phyloP scores from a whole-genome alignment of 2,797 vertebrate genomes.

The Microtus californicus region DNA sequence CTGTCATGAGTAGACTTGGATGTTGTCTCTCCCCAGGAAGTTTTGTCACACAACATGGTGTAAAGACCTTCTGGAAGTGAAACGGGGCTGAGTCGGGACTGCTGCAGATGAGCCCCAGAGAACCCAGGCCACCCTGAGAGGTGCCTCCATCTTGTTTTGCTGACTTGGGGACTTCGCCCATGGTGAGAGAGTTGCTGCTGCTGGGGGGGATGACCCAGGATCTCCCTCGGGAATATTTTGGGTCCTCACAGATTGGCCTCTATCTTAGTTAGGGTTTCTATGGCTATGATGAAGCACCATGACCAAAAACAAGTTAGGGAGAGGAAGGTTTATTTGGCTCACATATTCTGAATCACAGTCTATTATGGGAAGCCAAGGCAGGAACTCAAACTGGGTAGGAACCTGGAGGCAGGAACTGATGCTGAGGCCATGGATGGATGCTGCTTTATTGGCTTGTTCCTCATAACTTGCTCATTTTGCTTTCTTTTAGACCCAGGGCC shows the following conservation, averaged over 20 bases:
- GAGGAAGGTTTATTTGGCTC: too few relatives aligned
- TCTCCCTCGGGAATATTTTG: not conserved
- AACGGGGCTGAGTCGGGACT: not conserved
- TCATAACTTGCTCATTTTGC: too few relatives aligned
- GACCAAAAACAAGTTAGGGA: too few relatives aligned
- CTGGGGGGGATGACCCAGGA: not conserved
- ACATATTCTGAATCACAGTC: too few relatives aligned
- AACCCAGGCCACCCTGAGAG: not conserved
- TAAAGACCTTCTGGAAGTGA: not conserved
- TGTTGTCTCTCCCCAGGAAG: not conserved
- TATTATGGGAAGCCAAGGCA: too few relatives aligned
- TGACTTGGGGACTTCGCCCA: not conserved
- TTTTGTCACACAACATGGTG: not conserved
- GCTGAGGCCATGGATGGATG: too few relatives aligned
- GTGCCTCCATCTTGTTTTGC: not conserved
- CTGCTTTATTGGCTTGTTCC: too few relatives aligned
- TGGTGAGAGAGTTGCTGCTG: too few relatives aligned
- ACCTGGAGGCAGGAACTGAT: too few relatives aligned
- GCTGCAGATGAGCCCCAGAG: fast-evolving
- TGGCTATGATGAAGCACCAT: not conserved
- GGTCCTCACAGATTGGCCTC: not conserved
- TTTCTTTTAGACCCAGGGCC: too few relatives aligned
- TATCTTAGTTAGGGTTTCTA: not conserved
- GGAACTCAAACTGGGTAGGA: too few relatives aligned
- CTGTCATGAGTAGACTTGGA: not conserved